Conservation (phyloP, 1,140 invertebrate genomes). For the Drosophila rufa region DNA sequence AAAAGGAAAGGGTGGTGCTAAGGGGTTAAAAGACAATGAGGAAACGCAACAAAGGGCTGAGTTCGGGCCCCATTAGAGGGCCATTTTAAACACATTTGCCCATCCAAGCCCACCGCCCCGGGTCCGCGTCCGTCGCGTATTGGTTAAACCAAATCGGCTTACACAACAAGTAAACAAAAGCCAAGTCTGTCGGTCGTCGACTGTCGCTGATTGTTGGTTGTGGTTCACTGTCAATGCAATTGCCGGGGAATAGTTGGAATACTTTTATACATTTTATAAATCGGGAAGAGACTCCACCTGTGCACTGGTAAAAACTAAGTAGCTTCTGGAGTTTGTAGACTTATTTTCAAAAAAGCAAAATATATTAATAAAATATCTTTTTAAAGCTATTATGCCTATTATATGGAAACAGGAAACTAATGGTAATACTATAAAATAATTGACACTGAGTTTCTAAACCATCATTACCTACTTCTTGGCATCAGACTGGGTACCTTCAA, state of each 20-base stretch:
- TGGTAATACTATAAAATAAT: background rate
- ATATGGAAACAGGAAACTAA: too few relatives aligned
- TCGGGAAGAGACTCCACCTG: conserved; percentile 23
- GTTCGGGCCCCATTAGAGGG: conserved; percentile 50
- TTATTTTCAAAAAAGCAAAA: background rate
- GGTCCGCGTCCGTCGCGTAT: conserved; percentile 3
- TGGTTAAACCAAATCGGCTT: conserved; percentile 46
- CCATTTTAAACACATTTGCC: conserved; percentile 56
- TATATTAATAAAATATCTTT: background rate
- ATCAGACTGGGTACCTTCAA: too few relatives aligned
- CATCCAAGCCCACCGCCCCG: background rate
- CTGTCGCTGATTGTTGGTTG: conserved; percentile 36
- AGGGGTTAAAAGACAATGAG: conserved; percentile 34
- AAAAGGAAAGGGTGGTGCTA: background rate
- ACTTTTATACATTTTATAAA: conserved; percentile 21
- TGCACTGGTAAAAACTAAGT: conserved; percentile 1
- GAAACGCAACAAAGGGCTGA: conserved; percentile 41
- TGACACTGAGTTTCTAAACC: background rate
- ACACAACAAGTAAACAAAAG: conserved; percentile 45
- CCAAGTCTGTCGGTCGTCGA: conserved; percentile 32
- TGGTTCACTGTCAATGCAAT: conserved; percentile 48
- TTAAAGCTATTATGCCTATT: too few relatives aligned
- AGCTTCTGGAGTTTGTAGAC: background rate
- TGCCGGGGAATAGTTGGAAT: conserved; percentile 37
- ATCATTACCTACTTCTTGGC: background rate